Base-by-base conservation (phyloP, 1,140 invertebrate species). In the Maconellicoccus hirsutus region DNA sequence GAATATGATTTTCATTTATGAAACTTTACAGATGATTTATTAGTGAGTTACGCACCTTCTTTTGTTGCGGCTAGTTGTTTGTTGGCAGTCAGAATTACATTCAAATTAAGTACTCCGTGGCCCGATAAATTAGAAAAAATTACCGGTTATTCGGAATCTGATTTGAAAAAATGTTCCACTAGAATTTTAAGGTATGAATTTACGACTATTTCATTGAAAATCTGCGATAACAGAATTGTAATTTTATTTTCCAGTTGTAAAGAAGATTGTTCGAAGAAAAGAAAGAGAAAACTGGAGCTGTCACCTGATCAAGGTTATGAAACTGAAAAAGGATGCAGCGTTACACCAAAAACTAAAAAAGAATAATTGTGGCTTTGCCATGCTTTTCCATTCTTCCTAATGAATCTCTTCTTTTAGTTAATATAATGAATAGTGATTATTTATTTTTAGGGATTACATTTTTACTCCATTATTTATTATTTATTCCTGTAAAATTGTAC, bases 291-390 rank as follows among this genome's bases (percentile, higher is more conserved):
- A 66, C 61, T 66, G 1, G 61, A 66, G 25, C 61, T 16, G 61
- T 66, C 61, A 6, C 61, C 61, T 4, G 61, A 66, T 66, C 61
- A 66, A 66, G 61, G 61, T 4, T 66, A 66, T 25, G 61, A 66
- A 26, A 66, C 61, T 14, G 61, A 66, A 26, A 66, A 66, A 66
- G 61, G 22, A 22, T 23, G 22, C 16, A 4, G 10, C 16, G 21
- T 23, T 23, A 16, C 61, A 10, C 61, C 61, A 23, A 66, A 66
- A 23, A 23, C 61, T 23, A 66, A 26, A 23, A 66, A 66, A 26
- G 22, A 25, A 23, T 66, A 25, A 66, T n/a, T n/a, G n/a, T n/a
- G n/a, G n/a, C n/a, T n/a, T n/a, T n/a, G n/a, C n/a, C n/a, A n/a
- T n/a, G n/a, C n/a, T n/a, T n/a, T n/a, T n/a, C n/a, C n/a, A n/a